These are phyloP conservation scores for Anolis apletophallus DNA, from an alignment of 2,797 vertebrate species.

Conservation along the genomic window DNA sequence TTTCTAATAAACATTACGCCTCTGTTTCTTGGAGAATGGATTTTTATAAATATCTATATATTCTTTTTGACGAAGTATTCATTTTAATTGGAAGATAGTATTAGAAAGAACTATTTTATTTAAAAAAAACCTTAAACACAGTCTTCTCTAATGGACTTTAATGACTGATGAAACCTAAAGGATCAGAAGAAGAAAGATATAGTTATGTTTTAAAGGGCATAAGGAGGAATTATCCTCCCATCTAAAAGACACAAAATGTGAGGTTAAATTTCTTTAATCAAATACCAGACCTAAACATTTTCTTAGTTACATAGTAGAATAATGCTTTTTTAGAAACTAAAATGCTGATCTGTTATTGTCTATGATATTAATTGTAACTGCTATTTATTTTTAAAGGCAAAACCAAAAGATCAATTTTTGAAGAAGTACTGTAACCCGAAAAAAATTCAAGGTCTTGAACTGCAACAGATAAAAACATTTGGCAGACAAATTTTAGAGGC, in stretches of 20 bases:
- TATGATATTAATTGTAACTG: neutral
- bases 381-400: constrained; percentile 82
- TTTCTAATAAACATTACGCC: neutral
- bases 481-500: constrained; percentile 97
- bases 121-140: too few species aligned
- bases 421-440: constrained; percentile 96
- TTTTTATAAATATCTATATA: neutral
- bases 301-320: neutral
- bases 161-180: too few species aligned
- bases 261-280: neutral
- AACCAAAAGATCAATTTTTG: constrained; percentile 91
- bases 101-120: neutral
- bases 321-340: neutral
- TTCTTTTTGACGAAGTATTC: neutral
- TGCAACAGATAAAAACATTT: constrained; percentile 89
- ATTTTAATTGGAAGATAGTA: neutral
- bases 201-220: neutral
- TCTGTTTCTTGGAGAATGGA: neutral
- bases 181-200: too few species aligned
- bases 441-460: constrained; percentile 94
- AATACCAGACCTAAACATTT: neutral
- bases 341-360: neutral
- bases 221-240: neutral
- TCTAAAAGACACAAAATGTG: neutral
- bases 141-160: too few species aligned